These are phyloP conservation scores for Molossus alvarezi DNA, from an alignment of 2,797 vertebrate species.

Conservation along the genomic window DNA sequence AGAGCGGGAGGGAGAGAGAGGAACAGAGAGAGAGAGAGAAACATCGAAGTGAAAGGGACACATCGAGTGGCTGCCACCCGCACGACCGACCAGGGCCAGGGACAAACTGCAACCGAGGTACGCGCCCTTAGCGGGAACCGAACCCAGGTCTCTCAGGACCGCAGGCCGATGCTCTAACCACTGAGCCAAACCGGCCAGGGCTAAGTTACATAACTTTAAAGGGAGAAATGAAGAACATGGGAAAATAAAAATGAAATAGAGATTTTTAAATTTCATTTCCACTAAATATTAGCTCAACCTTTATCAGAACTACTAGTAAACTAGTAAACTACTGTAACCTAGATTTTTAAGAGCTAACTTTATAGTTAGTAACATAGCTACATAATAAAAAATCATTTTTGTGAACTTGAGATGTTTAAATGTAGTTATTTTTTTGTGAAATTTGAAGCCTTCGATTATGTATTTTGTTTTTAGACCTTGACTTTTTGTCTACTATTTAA, in stretches of 20 bases:
- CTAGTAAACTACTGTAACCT: background rate
- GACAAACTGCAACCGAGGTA: no score
- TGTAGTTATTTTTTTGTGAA: background rate
- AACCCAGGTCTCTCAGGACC: no score
- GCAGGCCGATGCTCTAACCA: no score
- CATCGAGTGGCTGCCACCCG: no score
- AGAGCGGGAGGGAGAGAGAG: no score
- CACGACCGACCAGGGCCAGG: no score
- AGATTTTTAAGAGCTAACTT: conserved; percentile 7
- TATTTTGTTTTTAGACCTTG: conserved; percentile 60
- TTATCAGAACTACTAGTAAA: conserved; percentile 48
- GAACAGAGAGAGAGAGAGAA: no score
- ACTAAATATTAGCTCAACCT: background rate
- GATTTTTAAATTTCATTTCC: conserved; percentile 36
- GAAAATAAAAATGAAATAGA: conserved; percentile 2
- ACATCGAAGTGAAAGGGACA: no score
- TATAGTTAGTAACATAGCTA: background rate
- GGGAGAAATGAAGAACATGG: conserved; percentile 25
- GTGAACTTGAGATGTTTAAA: conserved; percentile 36
- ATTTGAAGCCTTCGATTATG: conserved; percentile 44
- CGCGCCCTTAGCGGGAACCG: no score
- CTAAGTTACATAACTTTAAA: conserved; percentile 8
- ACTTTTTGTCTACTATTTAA: conserved; percentile 49
- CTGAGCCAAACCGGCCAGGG: no score
- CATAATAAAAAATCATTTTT: conserved; percentile 23